Percentiles rank a stretch among this genome's conserved stretches.
These are phyloP conservation scores for Serripes groenlandicus DNA, from an alignment of 2,888 invertebrate species.

Conservation along the genomic window DNA sequence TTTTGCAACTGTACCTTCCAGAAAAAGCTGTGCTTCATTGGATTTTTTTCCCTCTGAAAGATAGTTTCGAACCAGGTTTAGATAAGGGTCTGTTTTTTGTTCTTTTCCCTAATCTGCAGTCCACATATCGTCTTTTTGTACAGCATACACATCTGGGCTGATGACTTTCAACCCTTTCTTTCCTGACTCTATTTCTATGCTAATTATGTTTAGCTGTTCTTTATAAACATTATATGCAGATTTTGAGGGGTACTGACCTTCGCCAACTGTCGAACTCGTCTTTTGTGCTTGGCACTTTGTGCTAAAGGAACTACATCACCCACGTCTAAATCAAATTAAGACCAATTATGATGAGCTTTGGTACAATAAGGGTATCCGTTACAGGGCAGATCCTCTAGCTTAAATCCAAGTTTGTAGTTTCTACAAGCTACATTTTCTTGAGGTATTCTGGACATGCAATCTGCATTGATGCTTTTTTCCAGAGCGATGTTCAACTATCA, in stretches of 20 bases:
- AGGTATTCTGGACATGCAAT: not conserved
- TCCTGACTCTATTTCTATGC: not conserved
- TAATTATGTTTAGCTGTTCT: not conserved
- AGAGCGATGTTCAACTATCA: not conserved
- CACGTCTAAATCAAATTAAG: not conserved
- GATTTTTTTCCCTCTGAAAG: not conserved
- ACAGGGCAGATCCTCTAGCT: conserved; percentile 1
- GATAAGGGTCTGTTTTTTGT: not conserved
- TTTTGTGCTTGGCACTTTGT: not conserved
- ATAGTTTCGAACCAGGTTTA: not conserved
- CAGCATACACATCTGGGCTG: not conserved
- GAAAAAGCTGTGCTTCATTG: not conserved
- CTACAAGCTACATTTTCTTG: not conserved
- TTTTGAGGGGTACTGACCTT: not conserved
- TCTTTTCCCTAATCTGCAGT: not conserved
- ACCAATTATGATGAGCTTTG: conserved; percentile 16
- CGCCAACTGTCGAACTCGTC: not conserved
- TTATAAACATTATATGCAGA: not conserved
- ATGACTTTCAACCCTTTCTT: not conserved
- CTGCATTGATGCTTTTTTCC: conserved; percentile 24
- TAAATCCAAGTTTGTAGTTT: not conserved
- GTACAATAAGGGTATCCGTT: conserved; percentile 6
- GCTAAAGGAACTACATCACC: not conserved
- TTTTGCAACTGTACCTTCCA: not conserved
- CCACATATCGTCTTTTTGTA: not conserved